Conservation (phyloP, 2,888 invertebrate genomes). For the Ornithoptera priamus region DNA sequence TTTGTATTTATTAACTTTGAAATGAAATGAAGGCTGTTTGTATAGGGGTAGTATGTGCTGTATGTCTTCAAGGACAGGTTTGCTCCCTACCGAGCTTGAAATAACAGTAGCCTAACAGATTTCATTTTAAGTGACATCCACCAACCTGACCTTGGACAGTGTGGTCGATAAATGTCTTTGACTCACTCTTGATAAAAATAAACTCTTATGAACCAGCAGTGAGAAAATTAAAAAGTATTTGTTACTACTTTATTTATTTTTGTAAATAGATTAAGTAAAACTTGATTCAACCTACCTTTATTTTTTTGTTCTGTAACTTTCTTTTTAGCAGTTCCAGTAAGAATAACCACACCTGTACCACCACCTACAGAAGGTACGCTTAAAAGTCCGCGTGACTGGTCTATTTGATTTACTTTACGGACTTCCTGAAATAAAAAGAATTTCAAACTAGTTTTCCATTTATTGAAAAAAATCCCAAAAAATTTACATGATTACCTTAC, state of each 20-base stretch:
- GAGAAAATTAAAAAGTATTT: too few species aligned
- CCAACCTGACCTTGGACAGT: neutral
- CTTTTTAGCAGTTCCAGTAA: constrained; percentile 92
- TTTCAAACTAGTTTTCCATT: neutral
- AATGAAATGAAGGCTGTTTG: too few species aligned
- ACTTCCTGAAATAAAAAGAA: constrained; percentile 83
- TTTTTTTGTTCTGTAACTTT: constrained; percentile 87
- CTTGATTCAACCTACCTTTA: constrained; percentile 55
- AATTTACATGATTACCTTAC: neutral
- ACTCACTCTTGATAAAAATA: too few species aligned
- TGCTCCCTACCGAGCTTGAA: too few species aligned
- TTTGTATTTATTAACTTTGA: neutral
- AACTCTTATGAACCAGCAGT: too few species aligned
- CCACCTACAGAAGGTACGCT: constrained; percentile 72
- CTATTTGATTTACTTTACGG: constrained; percentile 87
- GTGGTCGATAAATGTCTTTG: too few species aligned
- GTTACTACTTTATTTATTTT: neutral
- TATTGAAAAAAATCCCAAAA: neutral
- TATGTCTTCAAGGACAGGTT: too few species aligned
- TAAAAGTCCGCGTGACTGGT: constrained; percentile 77
- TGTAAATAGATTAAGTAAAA: neutral
- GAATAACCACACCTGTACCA: constrained; percentile 84
- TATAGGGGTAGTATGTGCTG: too few species aligned
- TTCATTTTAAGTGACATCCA: too few species aligned
- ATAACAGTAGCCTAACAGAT: too few species aligned